phyloP scores from a whole-genome alignment of 1,140 invertebrate genomes.

The Periplaneta americana region DNA sequence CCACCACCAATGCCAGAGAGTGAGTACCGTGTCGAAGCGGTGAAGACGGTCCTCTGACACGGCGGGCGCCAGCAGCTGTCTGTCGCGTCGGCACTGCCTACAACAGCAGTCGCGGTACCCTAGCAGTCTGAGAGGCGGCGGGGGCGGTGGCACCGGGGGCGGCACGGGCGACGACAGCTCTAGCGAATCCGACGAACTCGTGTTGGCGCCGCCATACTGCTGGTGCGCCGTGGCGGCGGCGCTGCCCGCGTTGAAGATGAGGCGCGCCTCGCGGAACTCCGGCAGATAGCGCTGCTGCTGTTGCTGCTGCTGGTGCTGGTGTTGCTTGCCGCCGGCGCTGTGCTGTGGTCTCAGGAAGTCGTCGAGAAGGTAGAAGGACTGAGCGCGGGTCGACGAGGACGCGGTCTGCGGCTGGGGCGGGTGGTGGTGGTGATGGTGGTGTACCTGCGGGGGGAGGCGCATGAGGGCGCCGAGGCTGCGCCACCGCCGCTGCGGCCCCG shows the following conservation, averaged over 20 bases:
- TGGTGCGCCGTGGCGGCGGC: background rate
- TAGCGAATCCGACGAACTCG: slow-evolving; percentile 26
- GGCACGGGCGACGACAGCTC: slow-evolving; percentile 25
- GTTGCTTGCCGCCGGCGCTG: background rate
- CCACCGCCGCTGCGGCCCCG: slow-evolving; percentile 31
- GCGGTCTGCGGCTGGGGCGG: slow-evolving; percentile 37
- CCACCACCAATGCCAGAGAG: too few relatives aligned
- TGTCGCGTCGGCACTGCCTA: slow-evolving; percentile 32
- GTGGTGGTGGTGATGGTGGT: slow-evolving; percentile 29
- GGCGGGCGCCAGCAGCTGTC: slow-evolving; percentile 23
- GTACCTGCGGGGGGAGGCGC: slow-evolving; percentile 32
- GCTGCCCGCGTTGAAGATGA: slow-evolving; percentile 24
- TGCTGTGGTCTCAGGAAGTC: slow-evolving; percentile 41
- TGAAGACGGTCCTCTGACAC: slow-evolving; percentile 26
- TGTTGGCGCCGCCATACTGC: slow-evolving; percentile 19
- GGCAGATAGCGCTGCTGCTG: slow-evolving; percentile 27
- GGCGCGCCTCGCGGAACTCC: background rate
- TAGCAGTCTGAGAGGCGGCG: slow-evolving; percentile 32
- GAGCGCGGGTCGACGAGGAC: slow-evolving; percentile 33
- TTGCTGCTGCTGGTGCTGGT: background rate
- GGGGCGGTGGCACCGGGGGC: slow-evolving; percentile 38
- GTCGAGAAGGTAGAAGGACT: slow-evolving; percentile 46
- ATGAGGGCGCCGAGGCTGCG: slow-evolving; percentile 44
- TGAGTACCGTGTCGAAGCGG: slow-evolving; percentile 10
- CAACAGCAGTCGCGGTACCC: slow-evolving; percentile 27